Conservation (phyloP, 2,888 invertebrate genomes). For the Cyclophora albipunctata region DNA sequence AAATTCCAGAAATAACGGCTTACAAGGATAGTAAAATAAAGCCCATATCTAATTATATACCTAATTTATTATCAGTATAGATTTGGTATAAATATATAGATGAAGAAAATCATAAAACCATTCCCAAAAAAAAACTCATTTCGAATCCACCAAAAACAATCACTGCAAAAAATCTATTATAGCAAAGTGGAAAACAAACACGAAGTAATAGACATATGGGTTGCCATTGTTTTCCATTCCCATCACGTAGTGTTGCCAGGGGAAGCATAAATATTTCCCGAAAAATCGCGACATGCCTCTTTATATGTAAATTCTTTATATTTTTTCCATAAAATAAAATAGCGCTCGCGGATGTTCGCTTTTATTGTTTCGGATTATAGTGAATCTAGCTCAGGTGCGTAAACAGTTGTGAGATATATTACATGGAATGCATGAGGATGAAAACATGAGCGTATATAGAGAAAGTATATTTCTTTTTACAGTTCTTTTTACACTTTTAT, state of each 20-base stretch:
- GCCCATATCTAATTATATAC: too few relatives aligned
- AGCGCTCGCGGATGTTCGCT: conserved; percentile 42
- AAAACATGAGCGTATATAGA: too few relatives aligned
- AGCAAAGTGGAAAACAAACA: conserved; percentile 30
- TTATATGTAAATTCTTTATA: conserved; percentile 67
- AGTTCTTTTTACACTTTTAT: too few relatives aligned
- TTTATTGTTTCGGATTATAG: conserved; percentile 54
- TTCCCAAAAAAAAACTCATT: too few relatives aligned
- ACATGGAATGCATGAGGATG: too few relatives aligned
- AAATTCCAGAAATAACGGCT: too few relatives aligned
- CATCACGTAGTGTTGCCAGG: conserved; percentile 63
- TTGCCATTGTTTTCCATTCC: conserved; percentile 42
- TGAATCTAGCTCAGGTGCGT: conserved; percentile 39
- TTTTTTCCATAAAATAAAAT: conserved; percentile 48
- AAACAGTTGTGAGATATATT: background rate
- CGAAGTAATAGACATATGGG: conserved; percentile 43
- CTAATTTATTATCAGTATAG: too few relatives aligned
- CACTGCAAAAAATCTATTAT: conserved; percentile 22
- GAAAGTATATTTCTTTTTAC: too few relatives aligned
- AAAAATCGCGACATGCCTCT: conserved; percentile 53
- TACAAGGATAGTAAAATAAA: too few relatives aligned
- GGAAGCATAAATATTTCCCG: conserved; percentile 63
- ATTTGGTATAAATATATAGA: too few relatives aligned
- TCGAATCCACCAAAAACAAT: conserved; percentile 21
- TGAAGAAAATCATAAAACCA: too few relatives aligned